These are phyloP conservation scores for Vultur gryphus DNA, from an alignment of 2,797 vertebrate species.

Conservation along the genomic window DNA sequence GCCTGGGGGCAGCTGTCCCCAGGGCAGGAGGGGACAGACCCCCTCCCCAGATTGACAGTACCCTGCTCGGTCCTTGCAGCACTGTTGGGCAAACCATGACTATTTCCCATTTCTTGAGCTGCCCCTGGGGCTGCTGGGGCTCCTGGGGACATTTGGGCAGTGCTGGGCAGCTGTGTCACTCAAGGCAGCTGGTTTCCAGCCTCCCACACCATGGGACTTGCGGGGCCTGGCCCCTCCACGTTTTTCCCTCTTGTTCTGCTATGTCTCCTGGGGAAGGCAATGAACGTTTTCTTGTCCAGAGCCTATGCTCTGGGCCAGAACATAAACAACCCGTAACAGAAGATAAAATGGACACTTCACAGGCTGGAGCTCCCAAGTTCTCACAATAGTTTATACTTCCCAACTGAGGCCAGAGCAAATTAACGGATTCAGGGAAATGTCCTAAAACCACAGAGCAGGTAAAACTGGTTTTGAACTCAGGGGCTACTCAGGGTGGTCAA, in stretches of 20 bases:
- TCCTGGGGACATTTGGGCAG: background rate
- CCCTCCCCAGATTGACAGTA: accelerated
- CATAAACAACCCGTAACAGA: background rate
- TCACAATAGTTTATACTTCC: background rate
- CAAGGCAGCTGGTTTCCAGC: background rate
- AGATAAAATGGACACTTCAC: background rate
- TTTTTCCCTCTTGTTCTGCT: background rate
- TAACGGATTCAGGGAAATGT: background rate
- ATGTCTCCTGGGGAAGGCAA: background rate
- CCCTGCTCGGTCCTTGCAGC: background rate
- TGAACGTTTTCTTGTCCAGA: background rate
- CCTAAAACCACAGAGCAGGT: background rate
- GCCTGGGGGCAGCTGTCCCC: accelerated
- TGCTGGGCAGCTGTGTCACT: background rate
- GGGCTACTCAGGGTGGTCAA: background rate
- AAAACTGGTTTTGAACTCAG: background rate
- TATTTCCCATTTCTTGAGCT: background rate
- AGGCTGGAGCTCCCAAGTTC: background rate
- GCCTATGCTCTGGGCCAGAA: background rate
- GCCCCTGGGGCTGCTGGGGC: background rate
- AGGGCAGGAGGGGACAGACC: background rate
- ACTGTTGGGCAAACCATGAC: accelerated
- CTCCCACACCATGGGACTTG: background rate
- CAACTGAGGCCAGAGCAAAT: background rate
- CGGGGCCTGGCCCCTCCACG: accelerated